Base-by-base conservation (phyloP, 2,113 vertebrate species). In the Platichthys stellatus region DNA sequence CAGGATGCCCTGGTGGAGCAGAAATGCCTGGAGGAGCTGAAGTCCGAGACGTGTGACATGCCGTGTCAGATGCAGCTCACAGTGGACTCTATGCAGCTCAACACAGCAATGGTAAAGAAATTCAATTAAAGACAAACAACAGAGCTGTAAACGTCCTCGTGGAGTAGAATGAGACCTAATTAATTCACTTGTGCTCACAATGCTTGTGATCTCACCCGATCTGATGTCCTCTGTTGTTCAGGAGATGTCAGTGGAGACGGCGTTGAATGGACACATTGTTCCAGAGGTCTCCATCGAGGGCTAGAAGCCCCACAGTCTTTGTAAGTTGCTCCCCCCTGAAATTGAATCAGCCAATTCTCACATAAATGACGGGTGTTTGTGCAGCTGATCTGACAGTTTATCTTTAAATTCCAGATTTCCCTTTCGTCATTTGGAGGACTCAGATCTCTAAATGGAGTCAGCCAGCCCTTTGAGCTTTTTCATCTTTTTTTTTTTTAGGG, bases 211-310 rank as follows among this genome's bases (percentile, higher is more conserved):
- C 23, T 74, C 4, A 68, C 24, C 7, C 61, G n/a, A 58, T 47
- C 13, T 24, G 0, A 63, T 47, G 9, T 56, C 18, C 8, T 59
- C 63, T 70, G 20, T 8, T 24, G 10, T 31, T 67, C 81, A 90
- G 90, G 89, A 92, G 26, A 78, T 81, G 63, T 20, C 85, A 1
- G 68, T 85, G 54, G 91, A 91, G 54, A n/a, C 78, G 10, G 1
- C 38, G 2, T 20, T 89, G 73, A 92, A 90, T 63, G 84, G 86
- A 79, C 88, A 90, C 77, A 68, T 86, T 7, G 76, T 66, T 81
- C 82, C 86, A 71, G 85, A 92, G 62, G 82, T 93, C 54, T 78
- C 88, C 28, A 92, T 87, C 7, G 86, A 92, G 73, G 84, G 85
- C 62, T 90, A 90, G 74, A 78, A 78, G 4, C 15, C 31, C 35